Base-by-base conservation (phyloP, 2,888 invertebrate species). In the Apodemia mormo region DNA sequence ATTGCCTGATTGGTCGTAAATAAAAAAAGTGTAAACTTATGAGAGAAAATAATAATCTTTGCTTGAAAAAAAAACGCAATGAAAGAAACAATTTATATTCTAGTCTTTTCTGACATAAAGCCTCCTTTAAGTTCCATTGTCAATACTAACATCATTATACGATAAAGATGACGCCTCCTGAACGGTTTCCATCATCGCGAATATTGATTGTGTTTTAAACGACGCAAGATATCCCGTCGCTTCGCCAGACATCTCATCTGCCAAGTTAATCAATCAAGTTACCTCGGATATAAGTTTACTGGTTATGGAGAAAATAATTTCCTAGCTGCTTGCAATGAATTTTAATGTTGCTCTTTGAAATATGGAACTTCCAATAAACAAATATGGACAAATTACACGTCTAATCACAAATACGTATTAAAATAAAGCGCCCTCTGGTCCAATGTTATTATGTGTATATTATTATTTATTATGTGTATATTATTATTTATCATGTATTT, bases 161-260 rank as follows among this genome's bases (percentile, higher is more conserved):
- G 56, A 58, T 58, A 58, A 30, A 58, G 29, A 29, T 58, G 56
- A 3, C 56, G 29, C 29, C 9, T 29, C 29, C 56, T 43, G 37
- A 68, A 22, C 52, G 52, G 43, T 58, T 58, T 43, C 45, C 12
- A 37, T 70, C 8, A 56, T 22, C 72, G 29, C 68, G 70, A 70
- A 74, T 79, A 79, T 79, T 76, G 79, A 81, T 79, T 78, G 75
- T 73, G 70, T 75, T 78, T 76, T 76, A 75, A 78, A 75, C 77
- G 76, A 75, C 64, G 68, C 70, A 29, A 58, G 56, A 58, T 70
- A 70, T 75, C 71, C 66, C 72, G 64, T 58, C 70, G 68, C 70
- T 70, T 69, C 75, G 72, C 64, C 72, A 73, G 73, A 73, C 74
- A 68, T 72, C 75, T 73, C 72, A 74, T 75, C 72, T 72, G 69